phyloP scores from a whole-genome alignment of 2,113 vertebrate species.

The Blennius ocellaris region DNA sequence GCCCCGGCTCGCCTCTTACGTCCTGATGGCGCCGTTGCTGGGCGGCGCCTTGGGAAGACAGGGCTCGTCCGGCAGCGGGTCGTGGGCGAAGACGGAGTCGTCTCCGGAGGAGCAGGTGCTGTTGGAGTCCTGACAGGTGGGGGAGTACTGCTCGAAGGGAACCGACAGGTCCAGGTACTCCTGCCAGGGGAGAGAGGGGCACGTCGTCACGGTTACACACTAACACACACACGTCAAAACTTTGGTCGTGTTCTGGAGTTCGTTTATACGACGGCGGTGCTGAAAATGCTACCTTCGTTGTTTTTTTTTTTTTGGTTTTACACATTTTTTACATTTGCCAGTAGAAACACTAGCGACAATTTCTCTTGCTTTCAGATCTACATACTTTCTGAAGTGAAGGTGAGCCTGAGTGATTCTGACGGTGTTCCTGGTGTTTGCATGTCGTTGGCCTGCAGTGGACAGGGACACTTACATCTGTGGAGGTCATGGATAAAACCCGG shows the following conservation, averaged over 20 bases:
- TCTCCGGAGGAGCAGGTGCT: slow-evolving; percentile 97
- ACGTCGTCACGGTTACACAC: no score
- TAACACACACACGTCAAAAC: no score
- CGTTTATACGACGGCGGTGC: no score
- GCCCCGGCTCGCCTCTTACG: slow-evolving; percentile 73
- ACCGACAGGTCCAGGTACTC: slow-evolving; percentile 93
- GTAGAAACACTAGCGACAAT: no score
- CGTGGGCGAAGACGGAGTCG: slow-evolving; percentile 95
- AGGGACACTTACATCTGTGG: slow-evolving; percentile 89
- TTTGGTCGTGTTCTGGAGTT: no score
- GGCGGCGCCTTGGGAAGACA: slow-evolving; percentile 88
- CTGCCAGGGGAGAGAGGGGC: slow-evolving; percentile 48
- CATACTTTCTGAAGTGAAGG: neutral
- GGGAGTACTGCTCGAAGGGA: slow-evolving; percentile 97
- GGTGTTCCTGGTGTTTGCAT: neutral
- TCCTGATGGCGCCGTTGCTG: slow-evolving; percentile 84
- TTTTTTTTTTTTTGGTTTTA: no score
- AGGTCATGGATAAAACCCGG: slow-evolving; percentile 92
- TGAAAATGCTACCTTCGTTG: no score
- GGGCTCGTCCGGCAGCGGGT: slow-evolving; percentile 90
- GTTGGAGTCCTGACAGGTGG: slow-evolving; percentile 92
- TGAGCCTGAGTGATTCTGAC: neutral
- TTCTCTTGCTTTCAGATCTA: no score
- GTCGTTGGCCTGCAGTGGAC: slow-evolving; percentile 6
- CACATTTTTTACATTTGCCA: no score